Evolutionary conservation across 2,113 vertebrate genomes (phyloP), one percentile per base, ranked within the genome.

Genomic region (Rhizomys pruinosus): DNA sequence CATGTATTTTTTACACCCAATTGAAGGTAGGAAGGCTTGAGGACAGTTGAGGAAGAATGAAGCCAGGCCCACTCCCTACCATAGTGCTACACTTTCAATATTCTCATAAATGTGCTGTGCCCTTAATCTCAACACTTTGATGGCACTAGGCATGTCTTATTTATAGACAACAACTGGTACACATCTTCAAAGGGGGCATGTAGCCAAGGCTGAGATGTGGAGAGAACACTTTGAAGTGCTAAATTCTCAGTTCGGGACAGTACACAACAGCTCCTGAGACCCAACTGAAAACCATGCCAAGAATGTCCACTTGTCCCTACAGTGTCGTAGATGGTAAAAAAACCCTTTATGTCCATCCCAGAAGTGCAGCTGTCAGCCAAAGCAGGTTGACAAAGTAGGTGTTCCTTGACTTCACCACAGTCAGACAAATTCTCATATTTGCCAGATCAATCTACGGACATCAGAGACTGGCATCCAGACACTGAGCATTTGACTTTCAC

Each of bases 131-230:
- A 59, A 79, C 25, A 59, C 85, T 94, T 52, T 69, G 93, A 92
- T 84, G 93, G 85, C 44, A 27, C 66, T 23, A 47, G 25, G 12
- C 92, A 95, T 92, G 88, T 32, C 90, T 96, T 97, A 97, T 97
- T 97, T 97, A 97, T 92, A 94, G 96, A 96, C 87, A 91, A 80
- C 96, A 96, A 96, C 96, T 97, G 96, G 55, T 64, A 57, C 74
- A 42, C 44, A 82, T 61, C 96, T 97, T 97, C 96, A 97, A 96
- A 97, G 86, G 76, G 68, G 78, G 47, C 64, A 7, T 0, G 0
- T 20, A 80, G 69, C 93, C 93, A 94, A 96, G 82, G n/a, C 88
- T 72, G 44, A 90, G 69, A 88, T 3, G 23, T 39, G 27, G 66
- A 90, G 47, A 81, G 93, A 89, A 92, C 90, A 82, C 77, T 90